Percentiles rank a stretch among this genome's conserved stretches.
Conservation (phyloP, 2,888 invertebrate species). For the Aromia moschata region DNA sequence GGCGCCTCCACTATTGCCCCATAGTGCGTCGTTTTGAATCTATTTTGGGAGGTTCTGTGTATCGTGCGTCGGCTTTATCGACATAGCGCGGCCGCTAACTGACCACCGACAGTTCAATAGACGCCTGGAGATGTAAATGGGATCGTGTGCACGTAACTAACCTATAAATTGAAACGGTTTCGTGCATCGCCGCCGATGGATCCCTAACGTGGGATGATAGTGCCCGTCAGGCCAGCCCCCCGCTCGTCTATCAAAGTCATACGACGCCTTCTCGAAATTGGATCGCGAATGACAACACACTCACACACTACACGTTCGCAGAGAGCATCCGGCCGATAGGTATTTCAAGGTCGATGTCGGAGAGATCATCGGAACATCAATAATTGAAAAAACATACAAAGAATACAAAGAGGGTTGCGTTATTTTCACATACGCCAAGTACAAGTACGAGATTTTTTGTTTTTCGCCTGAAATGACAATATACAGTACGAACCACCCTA, state of each 20-base stretch:
- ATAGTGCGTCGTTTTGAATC: too few species aligned
- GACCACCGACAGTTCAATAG: background rate
- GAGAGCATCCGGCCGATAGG: background rate
- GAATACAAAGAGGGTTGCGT: too few species aligned
- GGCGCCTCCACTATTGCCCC: too few species aligned
- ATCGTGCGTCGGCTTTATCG: too few species aligned
- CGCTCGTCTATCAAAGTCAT: conserved; percentile 21
- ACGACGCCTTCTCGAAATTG: conserved; percentile 21
- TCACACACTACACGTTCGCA: too few species aligned
- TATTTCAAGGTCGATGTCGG: conserved; percentile 1
- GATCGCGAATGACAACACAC: too few species aligned
- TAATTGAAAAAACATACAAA: too few species aligned
- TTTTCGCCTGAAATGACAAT: too few species aligned
- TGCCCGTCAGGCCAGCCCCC: conserved; percentile 34
- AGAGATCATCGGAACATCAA: conserved; percentile 5
- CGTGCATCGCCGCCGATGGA: conserved; percentile 39
- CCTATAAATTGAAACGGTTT: conserved; percentile 43
- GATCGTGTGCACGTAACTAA: conserved; percentile 44
- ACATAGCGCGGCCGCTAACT: background rate
- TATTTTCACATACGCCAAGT: too few species aligned
- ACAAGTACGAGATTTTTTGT: too few species aligned
- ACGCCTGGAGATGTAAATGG: conserved; percentile 28
- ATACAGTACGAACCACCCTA: too few species aligned
- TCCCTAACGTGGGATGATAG: conserved; percentile 33
- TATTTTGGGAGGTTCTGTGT: too few species aligned